Base-by-base conservation (phyloP, 2,113 vertebrate species). In the Nerophis ophidion region DNA sequence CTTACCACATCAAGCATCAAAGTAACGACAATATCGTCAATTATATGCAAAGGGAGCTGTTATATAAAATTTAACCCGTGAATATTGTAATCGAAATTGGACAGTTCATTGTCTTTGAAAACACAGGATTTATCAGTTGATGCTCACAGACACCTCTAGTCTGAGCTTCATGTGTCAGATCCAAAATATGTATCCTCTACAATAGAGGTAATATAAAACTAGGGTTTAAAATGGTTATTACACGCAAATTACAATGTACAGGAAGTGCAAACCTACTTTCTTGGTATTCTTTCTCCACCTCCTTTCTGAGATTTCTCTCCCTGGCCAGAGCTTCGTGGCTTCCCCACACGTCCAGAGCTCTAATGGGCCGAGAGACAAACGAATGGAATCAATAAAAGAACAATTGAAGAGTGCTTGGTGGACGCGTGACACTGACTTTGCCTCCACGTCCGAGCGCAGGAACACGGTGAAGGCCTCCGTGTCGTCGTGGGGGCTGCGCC, bases 391-490 rank as follows among this genome's bases (percentile, higher is more conserved):
- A 55, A 26, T 1, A 47, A 10, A 62, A 33, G 7, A 36, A 14
- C 33, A 12, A 8, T 48, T 15, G 11, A 8, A 71, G 3, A 10
- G 14, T 16, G 14, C 11, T 5, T 17, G 26, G 26, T 26, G 26
- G 26, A 26, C 26, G 3, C 26, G 26, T 26, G 26, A 55, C 15
- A 86, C 94, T 92, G 87, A 99, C 97, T 98, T 98, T 74, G 94
- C 89, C 67, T 98, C 96, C 26, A 97, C 94, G 15, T 98, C 97
- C 0, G 95, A 95, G 60, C 96, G 93, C 80, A 99, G 71, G 70
- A 94, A 98, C 10, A 99, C 96, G 1, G 96, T 99, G 77, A 99
- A 98, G 16, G 94, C 93, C 73, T 98, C 97, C 0, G 93, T 95
- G 79, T 99, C 97, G 60, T 99, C 94, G 54, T 99, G 97, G 11